Conservation (phyloP, 2,113 vertebrate species). For the Lucifuga dentata region DNA sequence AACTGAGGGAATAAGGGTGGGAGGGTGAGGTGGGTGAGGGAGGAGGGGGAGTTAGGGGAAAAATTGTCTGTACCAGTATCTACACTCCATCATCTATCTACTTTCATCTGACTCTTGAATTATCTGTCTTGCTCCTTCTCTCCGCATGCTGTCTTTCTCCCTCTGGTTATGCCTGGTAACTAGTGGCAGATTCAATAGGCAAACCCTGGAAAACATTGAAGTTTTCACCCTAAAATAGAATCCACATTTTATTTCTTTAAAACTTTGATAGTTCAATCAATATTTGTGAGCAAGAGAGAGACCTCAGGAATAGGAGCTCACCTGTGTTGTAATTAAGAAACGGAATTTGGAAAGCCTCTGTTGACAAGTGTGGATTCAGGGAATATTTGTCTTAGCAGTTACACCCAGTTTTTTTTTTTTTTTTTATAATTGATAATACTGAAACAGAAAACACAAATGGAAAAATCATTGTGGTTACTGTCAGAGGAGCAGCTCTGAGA, state of each 20-base stretch:
- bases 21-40: constrained; percentile 42
- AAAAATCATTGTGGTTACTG: constrained; percentile 11
- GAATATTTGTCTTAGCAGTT: constrained; percentile 53
- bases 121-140: constrained; percentile 64
- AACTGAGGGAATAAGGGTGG: constrained; percentile 77
- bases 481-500: constrained; percentile 21
- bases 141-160: constrained; percentile 46
- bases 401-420: constrained; percentile 32
- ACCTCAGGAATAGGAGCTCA: constrained; percentile 45
- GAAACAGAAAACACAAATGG: constrained; percentile 11
- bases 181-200: constrained; percentile 63
- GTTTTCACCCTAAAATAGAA: constrained; percentile 67
- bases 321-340: constrained; percentile 73
- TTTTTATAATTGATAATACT: constrained; percentile 45
- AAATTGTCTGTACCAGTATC: constrained; percentile 73
- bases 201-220: constrained; percentile 71
- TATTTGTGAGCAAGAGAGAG: constrained; percentile 60
- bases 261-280: constrained; percentile 72
- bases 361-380: constrained; percentile 54
- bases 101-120: constrained; percentile 81
- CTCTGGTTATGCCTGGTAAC: constrained; percentile 68
- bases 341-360: constrained; percentile 52
- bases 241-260: constrained; percentile 61
- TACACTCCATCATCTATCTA: constrained; percentile 78
- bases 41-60: constrained; percentile 46